Conservation (phyloP, 2,797 vertebrate species). For the Oreonectes daqikongensis region DNA sequence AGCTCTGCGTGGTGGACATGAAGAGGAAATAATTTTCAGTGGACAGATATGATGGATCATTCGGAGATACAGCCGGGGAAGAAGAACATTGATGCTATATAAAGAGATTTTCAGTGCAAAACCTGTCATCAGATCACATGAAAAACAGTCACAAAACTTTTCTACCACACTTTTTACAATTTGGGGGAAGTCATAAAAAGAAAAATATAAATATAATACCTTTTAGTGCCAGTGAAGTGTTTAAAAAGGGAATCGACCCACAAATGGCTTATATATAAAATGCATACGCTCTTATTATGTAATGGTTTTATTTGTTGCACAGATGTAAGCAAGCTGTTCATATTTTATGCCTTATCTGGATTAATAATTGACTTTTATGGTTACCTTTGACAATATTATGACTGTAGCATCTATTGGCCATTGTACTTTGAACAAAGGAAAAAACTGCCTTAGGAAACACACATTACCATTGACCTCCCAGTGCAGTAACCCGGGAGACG, state of each 20-base stretch:
- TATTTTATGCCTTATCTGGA: not conserved
- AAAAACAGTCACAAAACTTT: too few species aligned
- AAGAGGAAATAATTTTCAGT: slow-evolving; percentile 9
- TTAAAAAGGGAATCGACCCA: too few species aligned
- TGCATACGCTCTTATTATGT: not conserved
- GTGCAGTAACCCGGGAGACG: slow-evolving; percentile 1
- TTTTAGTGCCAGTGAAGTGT: too few species aligned
- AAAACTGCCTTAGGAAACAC: slow-evolving; percentile 6
- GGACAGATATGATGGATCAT: slow-evolving; percentile 15
- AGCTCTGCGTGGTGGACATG: not conserved
- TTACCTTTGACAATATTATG: slow-evolving; percentile 20
- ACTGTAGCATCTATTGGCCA: slow-evolving; percentile 12
- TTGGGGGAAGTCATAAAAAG: too few species aligned
- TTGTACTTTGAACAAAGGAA: slow-evolving; percentile 28
- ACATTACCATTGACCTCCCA: slow-evolving; percentile 43
- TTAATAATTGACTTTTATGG: slow-evolving; percentile 49
- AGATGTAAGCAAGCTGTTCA: not conserved
- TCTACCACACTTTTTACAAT: too few species aligned
- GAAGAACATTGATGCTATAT: not conserved
- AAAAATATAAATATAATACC: too few species aligned
- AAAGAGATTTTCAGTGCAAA: not conserved
- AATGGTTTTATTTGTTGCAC: not conserved
- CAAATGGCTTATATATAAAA: not conserved
- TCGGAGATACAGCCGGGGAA: not conserved
- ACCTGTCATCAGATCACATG: slow-evolving; percentile 2